Conservation (phyloP, 2,113 vertebrate genomes). For the Herpailurus yagouaroundi region DNA sequence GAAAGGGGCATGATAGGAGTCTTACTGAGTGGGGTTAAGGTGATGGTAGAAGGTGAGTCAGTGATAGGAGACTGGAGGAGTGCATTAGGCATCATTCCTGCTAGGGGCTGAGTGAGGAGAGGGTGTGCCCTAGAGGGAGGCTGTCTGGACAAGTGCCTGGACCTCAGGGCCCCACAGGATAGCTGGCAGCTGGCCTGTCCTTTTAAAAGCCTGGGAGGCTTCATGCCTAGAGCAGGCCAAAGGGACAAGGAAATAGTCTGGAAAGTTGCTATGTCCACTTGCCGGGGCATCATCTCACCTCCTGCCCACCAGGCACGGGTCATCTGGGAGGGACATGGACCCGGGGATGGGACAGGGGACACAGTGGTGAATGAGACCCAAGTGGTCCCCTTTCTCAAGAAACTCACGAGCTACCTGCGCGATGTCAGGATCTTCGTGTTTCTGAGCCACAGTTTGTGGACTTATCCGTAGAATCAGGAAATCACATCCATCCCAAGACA, state of each 20-base stretch:
- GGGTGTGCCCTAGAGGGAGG: fast-evolving
- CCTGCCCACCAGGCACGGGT: neutral
- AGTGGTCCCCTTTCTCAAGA: neutral
- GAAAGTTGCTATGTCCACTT: neutral
- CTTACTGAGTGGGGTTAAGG: neutral
- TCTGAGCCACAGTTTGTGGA: neutral
- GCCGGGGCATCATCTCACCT: neutral
- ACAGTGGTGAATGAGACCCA: neutral
- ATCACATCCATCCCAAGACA: neutral
- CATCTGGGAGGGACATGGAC: neutral
- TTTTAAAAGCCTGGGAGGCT: neutral
- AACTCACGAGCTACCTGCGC: neutral
- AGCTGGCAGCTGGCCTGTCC: neutral
- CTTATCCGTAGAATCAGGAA: neutral
- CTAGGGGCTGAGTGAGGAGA: neutral
- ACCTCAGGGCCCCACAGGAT: neutral
- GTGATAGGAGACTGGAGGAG: neutral
- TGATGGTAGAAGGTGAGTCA: neutral
- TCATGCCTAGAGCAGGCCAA: neutral
- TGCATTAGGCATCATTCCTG: neutral
- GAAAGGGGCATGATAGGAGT: neutral
- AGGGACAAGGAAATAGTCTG: neutral
- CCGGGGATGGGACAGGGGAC: neutral
- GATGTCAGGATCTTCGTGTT: too few species aligned
- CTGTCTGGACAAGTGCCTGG: neutral